phyloP scores from a whole-genome alignment of 2,888 invertebrate species.

The Hirtodrosophila trivittata region DNA sequence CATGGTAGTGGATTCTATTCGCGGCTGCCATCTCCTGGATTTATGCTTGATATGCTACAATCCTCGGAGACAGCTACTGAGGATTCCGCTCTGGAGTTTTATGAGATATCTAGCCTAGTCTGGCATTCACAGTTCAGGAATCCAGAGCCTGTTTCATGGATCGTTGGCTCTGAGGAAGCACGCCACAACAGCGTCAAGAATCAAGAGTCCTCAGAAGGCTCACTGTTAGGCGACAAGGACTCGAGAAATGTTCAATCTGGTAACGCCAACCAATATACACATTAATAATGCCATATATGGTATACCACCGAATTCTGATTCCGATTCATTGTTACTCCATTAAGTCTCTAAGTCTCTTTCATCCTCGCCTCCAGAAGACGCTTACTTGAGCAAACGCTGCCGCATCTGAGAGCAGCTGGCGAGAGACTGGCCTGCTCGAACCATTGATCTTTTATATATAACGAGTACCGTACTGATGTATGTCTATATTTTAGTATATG shows the following conservation, averaged over 20 bases:
- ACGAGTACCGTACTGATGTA: too few species aligned
- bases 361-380: conserved; percentile 11
- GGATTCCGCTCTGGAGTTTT: conserved; percentile 30
- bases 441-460: conserved; percentile 32
- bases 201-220: background rate
- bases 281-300: too few species aligned
- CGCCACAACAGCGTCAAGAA: background rate
- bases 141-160: conserved; percentile 8
- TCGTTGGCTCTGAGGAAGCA: conserved; percentile 38
- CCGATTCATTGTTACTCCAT: too few species aligned
- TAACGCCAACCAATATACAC: conserved; percentile 7
- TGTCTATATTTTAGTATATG: too few species aligned
- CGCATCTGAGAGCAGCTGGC: conserved; percentile 21
- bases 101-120: conserved; percentile 35
- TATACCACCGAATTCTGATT: too few species aligned
- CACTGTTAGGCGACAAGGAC: conserved; percentile 8
- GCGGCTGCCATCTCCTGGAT: conserved; percentile 1
- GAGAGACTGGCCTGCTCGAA: conserved; percentile 26
- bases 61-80: conserved; percentile 27
- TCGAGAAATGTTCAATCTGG: conserved; percentile 26
- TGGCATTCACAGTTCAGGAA: conserved; percentile 47
- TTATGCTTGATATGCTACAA: conserved; percentile 15
- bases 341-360: background rate
- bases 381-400: conserved; percentile 36
- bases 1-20: background rate